A percentile compares a stretch with the other conserved stretches of the same genome.
phyloP scores from a whole-genome alignment of 1,140 invertebrate genomes.

The Brachystomella parvula region DNA sequence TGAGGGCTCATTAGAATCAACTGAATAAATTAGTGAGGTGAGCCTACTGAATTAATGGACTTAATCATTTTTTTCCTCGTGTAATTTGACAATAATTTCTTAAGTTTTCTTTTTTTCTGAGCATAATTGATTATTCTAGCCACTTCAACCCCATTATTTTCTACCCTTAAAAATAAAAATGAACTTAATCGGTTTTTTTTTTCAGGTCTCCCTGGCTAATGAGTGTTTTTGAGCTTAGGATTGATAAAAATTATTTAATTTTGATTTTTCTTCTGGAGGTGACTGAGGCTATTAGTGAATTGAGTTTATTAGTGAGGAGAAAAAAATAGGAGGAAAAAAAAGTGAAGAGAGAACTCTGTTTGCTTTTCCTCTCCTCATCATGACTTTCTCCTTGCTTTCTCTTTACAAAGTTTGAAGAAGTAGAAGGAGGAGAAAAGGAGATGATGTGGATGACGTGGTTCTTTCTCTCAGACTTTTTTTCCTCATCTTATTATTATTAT shows the following conservation, averaged over 20 bases:
- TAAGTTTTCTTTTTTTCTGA: too few species aligned
- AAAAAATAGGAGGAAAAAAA: constrained; percentile 24
- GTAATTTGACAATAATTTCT: not conserved
- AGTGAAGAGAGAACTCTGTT: constrained; percentile 23
- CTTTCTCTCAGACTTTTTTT: not conserved
- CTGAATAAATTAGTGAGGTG: not conserved
- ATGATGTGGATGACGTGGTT: constrained; percentile 27
- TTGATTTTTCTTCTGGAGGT: too few species aligned
- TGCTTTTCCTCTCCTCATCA: constrained; percentile 29
- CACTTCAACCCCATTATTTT: too few species aligned
- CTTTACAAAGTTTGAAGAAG: not conserved
- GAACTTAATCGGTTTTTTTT: not conserved
- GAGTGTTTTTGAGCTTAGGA: not conserved
- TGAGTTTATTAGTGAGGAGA: constrained; percentile 34
- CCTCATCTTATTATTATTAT: not conserved
- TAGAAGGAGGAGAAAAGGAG: constrained; percentile 12
- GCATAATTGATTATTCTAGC: too few species aligned
- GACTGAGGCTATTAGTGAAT: constrained; percentile 36
- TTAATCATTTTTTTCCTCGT: not conserved
- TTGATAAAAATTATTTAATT: too few species aligned
- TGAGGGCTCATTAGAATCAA: not conserved
- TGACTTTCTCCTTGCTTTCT: not conserved
- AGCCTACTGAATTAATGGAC: not conserved
- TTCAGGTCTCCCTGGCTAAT: not conserved
- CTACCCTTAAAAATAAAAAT: not conserved